Base-by-base conservation (phyloP, 2,113 vertebrate genomes). In the Vidua macroura region DNA sequence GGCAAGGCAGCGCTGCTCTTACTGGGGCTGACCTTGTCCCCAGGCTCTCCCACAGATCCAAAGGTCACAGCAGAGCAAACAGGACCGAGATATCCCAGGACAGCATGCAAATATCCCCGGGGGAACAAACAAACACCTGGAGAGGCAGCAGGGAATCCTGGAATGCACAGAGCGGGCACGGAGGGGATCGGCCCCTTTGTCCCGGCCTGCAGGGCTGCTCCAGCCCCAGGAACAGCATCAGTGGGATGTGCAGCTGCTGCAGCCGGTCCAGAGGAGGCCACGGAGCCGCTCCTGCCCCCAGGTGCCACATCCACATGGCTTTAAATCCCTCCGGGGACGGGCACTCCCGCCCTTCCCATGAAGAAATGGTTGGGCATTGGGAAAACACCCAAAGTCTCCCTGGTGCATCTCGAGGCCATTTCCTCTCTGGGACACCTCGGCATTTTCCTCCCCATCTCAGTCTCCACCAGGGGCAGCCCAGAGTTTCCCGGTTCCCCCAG, bases 161-260 rank as follows among this genome's bases (percentile, higher is more conserved):
- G 86, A 72, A 21, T 14, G n/a, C 14, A 7, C 60, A 20, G 4
- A 6, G 58, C 2, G 6, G 7, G 20, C 62, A 14, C 2, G 53
- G 37, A 77, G 37, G 46, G 73, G 63, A 52, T 7, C 28, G 46
- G 16, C 9, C 2, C 31, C 46, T 35, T 3, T 27, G 48, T 1
- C 20, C 19, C 1, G 2, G 58, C 58, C 39, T 41, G 43, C 46
- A 16, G 67, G 21, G 48, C 46, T 43, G 25, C 51, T 59, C 44
- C 62, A 31, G 62, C 31, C 2, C 37, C 4, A 2, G 16, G 25
- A 2, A 19, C 13, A 6, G 2, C 37, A 20, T 0, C 82, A n/a
- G 30, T 0, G 7, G 18, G 17, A 55, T 1, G 0, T 33, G 48
- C 5, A 33, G 39, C 33, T 63, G 58, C 15, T 55, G 48, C 39